Conservation (phyloP, 2,888 invertebrate species). For the Tiliacea citrago region DNA sequence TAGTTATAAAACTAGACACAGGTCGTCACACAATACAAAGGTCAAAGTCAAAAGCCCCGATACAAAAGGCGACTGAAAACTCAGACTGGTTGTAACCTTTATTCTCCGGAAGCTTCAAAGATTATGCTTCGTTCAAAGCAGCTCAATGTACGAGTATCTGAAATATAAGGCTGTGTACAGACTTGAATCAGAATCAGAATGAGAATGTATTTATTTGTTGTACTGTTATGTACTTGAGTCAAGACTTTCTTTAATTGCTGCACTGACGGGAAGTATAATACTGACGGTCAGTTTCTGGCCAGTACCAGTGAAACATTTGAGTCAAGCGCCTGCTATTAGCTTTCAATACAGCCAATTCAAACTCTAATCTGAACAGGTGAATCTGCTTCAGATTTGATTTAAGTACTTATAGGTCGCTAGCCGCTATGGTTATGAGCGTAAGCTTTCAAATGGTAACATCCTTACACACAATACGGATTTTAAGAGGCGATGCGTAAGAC, state of each 20-base stretch:
- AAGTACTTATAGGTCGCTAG: neutral
- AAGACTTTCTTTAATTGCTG: neutral
- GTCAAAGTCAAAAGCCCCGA: too few relatives aligned
- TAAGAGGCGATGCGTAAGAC: neutral
- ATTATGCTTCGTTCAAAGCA: conserved; percentile 33
- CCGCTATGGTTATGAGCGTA: neutral
- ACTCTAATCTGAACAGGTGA: neutral
- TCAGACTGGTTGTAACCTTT: conserved; percentile 11
- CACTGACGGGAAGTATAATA: neutral
- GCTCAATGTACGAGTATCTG: conserved; percentile 37
- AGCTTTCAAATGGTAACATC: neutral
- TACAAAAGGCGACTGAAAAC: too few relatives aligned
- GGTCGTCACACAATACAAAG: too few relatives aligned
- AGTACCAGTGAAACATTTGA: neutral
- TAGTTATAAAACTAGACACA: too few relatives aligned
- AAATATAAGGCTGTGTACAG: conserved; percentile 4
- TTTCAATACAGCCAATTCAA: neutral
- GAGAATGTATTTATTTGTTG: too few relatives aligned
- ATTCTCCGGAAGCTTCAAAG: conserved; percentile 44
- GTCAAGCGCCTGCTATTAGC: neutral
- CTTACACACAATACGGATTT: neutral
- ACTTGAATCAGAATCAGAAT: neutral
- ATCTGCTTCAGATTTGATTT: neutral
- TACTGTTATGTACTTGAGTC: neutral
- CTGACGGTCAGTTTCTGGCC: neutral